Conservation (phyloP, 1,140 invertebrate species). For the Drosophila ohnishii region DNA sequence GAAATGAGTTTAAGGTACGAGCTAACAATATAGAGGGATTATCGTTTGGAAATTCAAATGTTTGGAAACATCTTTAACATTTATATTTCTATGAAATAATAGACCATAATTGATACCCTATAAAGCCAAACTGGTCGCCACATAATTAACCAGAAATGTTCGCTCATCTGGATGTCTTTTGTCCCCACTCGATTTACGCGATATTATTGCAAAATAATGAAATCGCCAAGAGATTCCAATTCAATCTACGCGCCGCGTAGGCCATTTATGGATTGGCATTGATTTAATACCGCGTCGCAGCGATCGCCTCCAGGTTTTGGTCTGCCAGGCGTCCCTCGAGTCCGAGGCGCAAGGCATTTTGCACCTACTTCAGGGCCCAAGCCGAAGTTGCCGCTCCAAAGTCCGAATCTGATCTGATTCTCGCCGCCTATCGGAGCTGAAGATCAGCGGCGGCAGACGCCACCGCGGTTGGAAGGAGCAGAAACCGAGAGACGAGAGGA, state of each 20-base stretch:
- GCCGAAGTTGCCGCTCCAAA: constrained; percentile 45
- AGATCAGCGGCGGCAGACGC: constrained; percentile 67
- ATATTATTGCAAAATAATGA: constrained; percentile 80
- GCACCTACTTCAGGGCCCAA: constrained; percentile 64
- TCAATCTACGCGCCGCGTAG: constrained; percentile 65
- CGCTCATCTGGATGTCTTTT: constrained; percentile 3
- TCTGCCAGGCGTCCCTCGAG: constrained; percentile 65
- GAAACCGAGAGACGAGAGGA: neutral
- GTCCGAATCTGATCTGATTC: constrained; percentile 78
- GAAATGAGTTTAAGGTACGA: neutral
- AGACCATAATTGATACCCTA: constrained; percentile 14
- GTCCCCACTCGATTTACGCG: constrained; percentile 44
- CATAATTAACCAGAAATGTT: constrained; percentile 56
- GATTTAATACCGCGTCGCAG: constrained; percentile 73
- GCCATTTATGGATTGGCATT: constrained; percentile 82
- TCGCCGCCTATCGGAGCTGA: constrained; percentile 63
- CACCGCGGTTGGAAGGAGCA: constrained; percentile 23
- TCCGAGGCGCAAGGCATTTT: constrained; percentile 80
- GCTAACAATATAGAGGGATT: neutral
- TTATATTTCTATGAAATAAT: neutral
- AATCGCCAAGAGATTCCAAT: constrained; percentile 77
- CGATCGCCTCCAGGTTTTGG: constrained; percentile 31
- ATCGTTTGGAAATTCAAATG: no score
- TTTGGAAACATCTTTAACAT: no score
- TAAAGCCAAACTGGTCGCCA: constrained; percentile 5